Evolutionary conservation across 2,888 invertebrate genomes (phyloP), one percentile per base, ranked within the genome.

Genomic region (Eurytoma californica): DNA sequence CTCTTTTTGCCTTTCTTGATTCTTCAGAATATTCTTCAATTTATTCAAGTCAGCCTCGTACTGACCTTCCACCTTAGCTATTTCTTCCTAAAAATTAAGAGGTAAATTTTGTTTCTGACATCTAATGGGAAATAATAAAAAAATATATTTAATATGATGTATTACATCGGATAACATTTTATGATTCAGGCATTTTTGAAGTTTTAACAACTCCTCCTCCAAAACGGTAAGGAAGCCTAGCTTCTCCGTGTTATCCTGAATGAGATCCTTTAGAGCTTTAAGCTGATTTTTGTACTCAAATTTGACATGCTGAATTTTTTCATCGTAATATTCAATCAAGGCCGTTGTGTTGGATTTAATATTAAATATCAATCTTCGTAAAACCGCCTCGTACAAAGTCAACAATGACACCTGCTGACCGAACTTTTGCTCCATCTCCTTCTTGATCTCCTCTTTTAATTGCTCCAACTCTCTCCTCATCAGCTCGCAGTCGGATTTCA

Each of bases 401-500:
- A 91, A 91, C 1, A 94, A 86, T 82, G 92, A 91, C 16, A 93
- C 86, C 67, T 90, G 85, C 68, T 91, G 88, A 0, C 94, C 94
- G 84, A 94, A 94, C 85, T 93, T 93, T 58, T 91, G 90, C 61
- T 90, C 89, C 91, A 93, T 92, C 61, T 91, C 90, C 51, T 91
- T 88, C 16, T 88, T 87, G 39, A 93, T 92, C 86, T 90, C 91
- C 1, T 92, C 92, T 74, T 94, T 92, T 4, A 95, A 86, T 12
- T 91, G 90, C 3, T 91, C 90, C 0, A 94, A 93, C 74, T 92
- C 91, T 0, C 89, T 89, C 12, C 92, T 91, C 95, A 95, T 95
- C 67, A 92, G 92, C 65, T 92, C 92, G 16, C 94, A 91, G 86
- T 95, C 95, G 0, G 93, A 91, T 87, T 93, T 93, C 93, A 95